Percentiles rank a stretch among this genome's conserved stretches.
phyloP scores from a whole-genome alignment of 2,888 invertebrate genomes.

The Sepiola atlantica region DNA sequence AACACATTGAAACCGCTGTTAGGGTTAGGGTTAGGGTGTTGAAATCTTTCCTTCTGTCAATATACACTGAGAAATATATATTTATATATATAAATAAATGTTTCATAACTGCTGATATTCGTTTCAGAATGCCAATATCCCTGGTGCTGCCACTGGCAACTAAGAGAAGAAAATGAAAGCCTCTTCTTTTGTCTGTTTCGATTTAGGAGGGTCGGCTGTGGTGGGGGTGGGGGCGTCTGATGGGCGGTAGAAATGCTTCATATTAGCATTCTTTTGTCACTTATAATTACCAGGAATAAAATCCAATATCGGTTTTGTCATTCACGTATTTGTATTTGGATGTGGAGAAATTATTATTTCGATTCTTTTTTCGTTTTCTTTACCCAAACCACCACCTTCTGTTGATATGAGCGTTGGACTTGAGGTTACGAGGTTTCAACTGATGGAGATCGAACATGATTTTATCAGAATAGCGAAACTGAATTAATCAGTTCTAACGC shows the following conservation, averaged over 20 bases:
- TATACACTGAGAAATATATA: too few relatives aligned
- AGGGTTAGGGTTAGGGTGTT: too few relatives aligned
- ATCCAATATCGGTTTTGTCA: not conserved
- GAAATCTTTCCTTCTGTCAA: too few relatives aligned
- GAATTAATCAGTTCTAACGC: not conserved
- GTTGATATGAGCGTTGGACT: not conserved
- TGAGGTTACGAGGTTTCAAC: not conserved
- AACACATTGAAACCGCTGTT: too few relatives aligned
- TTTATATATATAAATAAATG: too few relatives aligned
- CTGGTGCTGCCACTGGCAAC: not conserved
- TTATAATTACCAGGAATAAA: not conserved
- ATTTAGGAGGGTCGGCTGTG: not conserved
- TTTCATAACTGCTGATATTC: not conserved
- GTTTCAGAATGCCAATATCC: not conserved
- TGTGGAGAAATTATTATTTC: not conserved
- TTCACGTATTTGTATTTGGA: not conserved
- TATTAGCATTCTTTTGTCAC: not conserved
- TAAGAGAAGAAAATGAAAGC: not conserved
- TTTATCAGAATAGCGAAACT: not conserved
- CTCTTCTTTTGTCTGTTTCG: not conserved
- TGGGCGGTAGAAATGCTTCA: not conserved
- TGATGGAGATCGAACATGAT: not conserved
- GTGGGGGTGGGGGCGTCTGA: too few relatives aligned
- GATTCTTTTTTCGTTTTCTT: not conserved
- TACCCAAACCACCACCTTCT: too few relatives aligned